Conservation (phyloP, 92 coral and sea anemone genomes). For the Epizoanthus rinbou region DNA sequence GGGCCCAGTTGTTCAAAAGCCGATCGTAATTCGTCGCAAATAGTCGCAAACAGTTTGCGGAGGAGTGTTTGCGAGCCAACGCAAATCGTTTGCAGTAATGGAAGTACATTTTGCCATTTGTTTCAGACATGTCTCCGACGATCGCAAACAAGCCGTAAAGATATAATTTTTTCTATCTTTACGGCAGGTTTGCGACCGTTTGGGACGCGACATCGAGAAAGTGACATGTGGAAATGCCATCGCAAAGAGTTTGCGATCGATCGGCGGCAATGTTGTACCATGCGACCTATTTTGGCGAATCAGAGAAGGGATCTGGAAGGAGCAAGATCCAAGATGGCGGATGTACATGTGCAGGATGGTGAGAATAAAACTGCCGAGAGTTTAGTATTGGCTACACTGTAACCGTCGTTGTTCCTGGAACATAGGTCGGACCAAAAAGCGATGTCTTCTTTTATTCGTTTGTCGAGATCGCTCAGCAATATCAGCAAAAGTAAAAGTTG, state of each 20-base stretch:
- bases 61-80: slow-evolving; percentile 37
- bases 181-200: slow-evolving; percentile 33
- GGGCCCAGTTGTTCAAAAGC: no score
- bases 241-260: slow-evolving; percentile 39
- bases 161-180: slow-evolving; percentile 19
- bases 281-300: slow-evolving; percentile 32
- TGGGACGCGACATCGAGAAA: slow-evolving; percentile 26
- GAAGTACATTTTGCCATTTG: slow-evolving; percentile 42
- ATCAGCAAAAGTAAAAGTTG: slow-evolving; percentile 24
- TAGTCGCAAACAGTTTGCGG: slow-evolving; percentile 44
- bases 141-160: slow-evolving; percentile 32
- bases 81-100: slow-evolving; percentile 31
- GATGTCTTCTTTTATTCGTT: slow-evolving; percentile 10
- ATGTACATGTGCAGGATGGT: not conserved
- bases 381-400: slow-evolving; percentile 11
- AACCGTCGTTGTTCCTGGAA: slow-evolving; percentile 7
- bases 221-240: slow-evolving; percentile 14
- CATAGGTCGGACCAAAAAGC: slow-evolving; percentile 36
- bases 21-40: not conserved
- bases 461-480: slow-evolving; percentile 24
- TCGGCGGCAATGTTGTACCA: slow-evolving; percentile 31
- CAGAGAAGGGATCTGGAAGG: slow-evolving; percentile 14
- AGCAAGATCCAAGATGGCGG: slow-evolving; percentile 19
- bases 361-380: not conserved
- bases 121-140: slow-evolving; percentile 6